Base-by-base conservation (phyloP, 2,113 vertebrate species). In the Chauna torquata region DNA sequence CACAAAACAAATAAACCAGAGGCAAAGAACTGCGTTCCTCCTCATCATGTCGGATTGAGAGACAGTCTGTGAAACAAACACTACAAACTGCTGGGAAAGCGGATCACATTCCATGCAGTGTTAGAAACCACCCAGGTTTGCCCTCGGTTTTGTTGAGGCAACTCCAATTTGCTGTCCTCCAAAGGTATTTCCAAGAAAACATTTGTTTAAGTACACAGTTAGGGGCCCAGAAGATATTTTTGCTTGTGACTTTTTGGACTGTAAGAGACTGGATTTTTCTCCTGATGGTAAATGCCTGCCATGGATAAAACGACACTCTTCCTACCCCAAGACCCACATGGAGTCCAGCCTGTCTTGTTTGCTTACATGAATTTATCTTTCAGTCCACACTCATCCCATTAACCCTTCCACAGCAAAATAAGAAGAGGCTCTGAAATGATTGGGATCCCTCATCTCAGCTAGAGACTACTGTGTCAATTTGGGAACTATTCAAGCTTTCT, bases 41-140 rank as follows among this genome's bases (percentile, higher is more conserved):
- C 1, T 0, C 15, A 1, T 16, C 28, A 8, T 22, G 34, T 40
- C 3, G 5, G 82, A 36, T 11, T 1, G 2, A 91, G 57, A 77
- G 59, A 23, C 30, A 4, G 47, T 32, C 65, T 25, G 19, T 38
- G 57, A 88, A 88, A 59, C 50, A 70, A 42, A 47, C 9, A 54
- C 16, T 25, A 23, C 4, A 62, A 54, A 68, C 16, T 54, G 42
- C 42, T 57, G 55, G 44, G 47, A 83, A 52, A 93, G n/a, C 23
- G 32, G 65, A n/a, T 62, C 47, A 11, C 27, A 23, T 52, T 57
- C 58, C 19, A 4, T 3, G 16, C 11, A 44, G 8, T 40, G 28
- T 58, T 58, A 52, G 68, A 88, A 82, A 69, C 57, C 11, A 0
- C 54, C 12, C 50, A n/a, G 52, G 15, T 24, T 59, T 4, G 11